Conservation (phyloP, 2,797 vertebrate genomes). For the Brachyalestes nurse region DNA sequence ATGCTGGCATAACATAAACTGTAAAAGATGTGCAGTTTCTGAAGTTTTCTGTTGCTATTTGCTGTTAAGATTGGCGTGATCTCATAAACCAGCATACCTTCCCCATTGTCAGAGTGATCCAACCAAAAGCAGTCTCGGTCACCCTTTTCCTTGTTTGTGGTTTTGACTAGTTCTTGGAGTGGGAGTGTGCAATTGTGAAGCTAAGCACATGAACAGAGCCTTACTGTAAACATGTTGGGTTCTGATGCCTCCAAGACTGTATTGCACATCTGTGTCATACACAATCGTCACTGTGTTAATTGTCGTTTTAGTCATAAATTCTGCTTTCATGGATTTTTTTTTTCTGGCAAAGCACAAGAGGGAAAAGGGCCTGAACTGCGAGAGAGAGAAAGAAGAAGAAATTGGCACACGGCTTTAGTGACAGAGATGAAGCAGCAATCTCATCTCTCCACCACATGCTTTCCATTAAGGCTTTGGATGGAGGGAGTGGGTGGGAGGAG, state of each 20-base stretch:
- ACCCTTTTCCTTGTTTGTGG: conserved; percentile 8
- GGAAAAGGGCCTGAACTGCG: background rate
- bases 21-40: background rate
- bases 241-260: conserved; percentile 8
- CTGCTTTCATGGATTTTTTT: conserved; percentile 19
- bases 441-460: conserved; percentile 66
- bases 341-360: conserved; percentile 12
- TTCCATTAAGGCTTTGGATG: conserved; percentile 62
- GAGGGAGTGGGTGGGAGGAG: conserved; percentile 45
- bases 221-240: background rate
- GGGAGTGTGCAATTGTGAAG: background rate
- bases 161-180: background rate
- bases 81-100: conserved; percentile 24
- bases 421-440: conserved; percentile 60
- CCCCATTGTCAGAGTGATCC: conserved; percentile 16
- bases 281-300: conserved; percentile 26
- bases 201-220: background rate
- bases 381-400: conserved; percentile 33
- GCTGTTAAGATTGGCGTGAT: background rate
- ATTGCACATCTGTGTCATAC: conserved; percentile 21
- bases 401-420: conserved; percentile 49
- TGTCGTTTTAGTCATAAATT: conserved; percentile 39
- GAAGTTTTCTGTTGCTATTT: background rate
- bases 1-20: background rate
- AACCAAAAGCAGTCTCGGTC: conserved; percentile 12